These are phyloP conservation scores for Holacanthella duospinosa DNA, from an alignment of 2,888 invertebrate species.

Conservation along the genomic window DNA sequence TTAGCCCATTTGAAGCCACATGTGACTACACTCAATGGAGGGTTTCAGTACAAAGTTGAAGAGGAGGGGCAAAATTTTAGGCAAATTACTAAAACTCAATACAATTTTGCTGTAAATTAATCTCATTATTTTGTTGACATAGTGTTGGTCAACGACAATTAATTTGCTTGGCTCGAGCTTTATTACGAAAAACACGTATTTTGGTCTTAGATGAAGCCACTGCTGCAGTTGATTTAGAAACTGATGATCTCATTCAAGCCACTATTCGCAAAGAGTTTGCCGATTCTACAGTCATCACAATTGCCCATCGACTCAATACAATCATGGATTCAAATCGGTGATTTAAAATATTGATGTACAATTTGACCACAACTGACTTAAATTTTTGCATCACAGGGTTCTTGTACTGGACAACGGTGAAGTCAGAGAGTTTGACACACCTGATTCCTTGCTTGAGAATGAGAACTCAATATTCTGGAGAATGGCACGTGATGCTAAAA, in stretches of 20 bases:
- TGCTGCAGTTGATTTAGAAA: conserved; percentile 47
- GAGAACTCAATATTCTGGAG: conserved; percentile 43
- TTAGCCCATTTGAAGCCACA: conserved; percentile 45
- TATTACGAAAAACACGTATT: conserved; percentile 19
- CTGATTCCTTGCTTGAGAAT: conserved; percentile 39
- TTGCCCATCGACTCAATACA: conserved; percentile 84
- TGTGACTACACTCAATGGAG: conserved; percentile 36
- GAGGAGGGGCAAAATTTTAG: conserved; percentile 39
- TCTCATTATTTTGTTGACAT: conserved; percentile 40
- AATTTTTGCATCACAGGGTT: too few species aligned
- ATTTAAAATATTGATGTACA: too few species aligned
- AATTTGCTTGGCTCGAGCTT: conserved; percentile 24
- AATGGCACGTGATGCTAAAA: conserved; percentile 46
- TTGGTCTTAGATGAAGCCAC: conserved; percentile 49
- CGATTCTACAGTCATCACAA: conserved; percentile 78
- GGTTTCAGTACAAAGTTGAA: conserved; percentile 39
- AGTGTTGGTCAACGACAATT: conserved; percentile 30
- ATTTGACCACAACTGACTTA: too few species aligned
- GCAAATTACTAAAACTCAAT: neutral
- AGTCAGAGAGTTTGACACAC: conserved; percentile 42
- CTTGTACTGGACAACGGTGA: conserved; percentile 42
- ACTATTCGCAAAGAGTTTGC: conserved; percentile 79
- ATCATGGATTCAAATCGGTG: conserved; percentile 73
- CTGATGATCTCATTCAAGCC: conserved; percentile 50
- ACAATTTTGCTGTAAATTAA: neutral